Conservation (phyloP, 2,113 vertebrate genomes). For the Corythaixoides concolor region DNA sequence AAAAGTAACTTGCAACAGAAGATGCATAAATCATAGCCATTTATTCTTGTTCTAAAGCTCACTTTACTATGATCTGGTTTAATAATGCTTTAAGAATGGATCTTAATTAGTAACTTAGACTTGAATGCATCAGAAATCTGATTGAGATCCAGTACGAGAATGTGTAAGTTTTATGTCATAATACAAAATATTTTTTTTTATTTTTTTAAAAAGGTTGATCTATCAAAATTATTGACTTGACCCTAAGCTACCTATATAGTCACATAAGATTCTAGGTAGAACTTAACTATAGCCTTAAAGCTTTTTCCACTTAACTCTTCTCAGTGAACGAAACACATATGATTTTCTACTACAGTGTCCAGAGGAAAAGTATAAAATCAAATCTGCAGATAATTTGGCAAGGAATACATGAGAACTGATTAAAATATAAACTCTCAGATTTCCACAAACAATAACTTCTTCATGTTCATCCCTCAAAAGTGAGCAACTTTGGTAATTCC, state of each 20-base stretch:
- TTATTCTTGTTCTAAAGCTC: neutral
- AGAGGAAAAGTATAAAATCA: neutral
- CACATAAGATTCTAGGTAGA: neutral
- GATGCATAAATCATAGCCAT: neutral
- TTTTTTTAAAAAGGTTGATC: neutral
- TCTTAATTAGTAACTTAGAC: neutral
- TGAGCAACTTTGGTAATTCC: neutral
- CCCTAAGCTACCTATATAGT: neutral
- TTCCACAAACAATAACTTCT: neutral
- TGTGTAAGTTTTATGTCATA: neutral
- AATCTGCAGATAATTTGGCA: neutral
- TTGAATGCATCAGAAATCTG: neutral
- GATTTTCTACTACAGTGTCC: neutral
- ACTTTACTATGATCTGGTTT: neutral
- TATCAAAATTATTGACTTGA: neutral
- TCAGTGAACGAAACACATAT: neutral
- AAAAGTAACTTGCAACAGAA: neutral
- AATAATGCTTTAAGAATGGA: neutral
- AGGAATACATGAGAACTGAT: neutral
- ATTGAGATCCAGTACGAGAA: neutral
- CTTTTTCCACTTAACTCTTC: neutral
- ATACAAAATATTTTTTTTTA: neutral
- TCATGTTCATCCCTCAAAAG: neutral
- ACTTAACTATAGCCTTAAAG: neutral
- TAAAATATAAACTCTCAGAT: neutral